Evolutionary conservation across 2,888 invertebrate species (phyloP).

Genomic region (Boloria euphrosyne): DNA sequence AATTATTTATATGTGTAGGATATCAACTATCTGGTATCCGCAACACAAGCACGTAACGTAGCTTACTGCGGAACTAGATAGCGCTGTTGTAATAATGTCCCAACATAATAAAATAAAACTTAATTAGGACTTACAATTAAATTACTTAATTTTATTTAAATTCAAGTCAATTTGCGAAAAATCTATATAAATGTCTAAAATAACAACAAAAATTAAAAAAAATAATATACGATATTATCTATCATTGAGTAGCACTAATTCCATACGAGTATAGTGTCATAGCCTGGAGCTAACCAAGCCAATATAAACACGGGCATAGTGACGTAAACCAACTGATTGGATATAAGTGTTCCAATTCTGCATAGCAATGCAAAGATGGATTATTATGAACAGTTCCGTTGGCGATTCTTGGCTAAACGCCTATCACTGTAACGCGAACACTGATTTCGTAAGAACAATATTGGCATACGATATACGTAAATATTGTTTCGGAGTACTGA

Average conservation of each 20-base stretch:
- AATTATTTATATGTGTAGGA: too few species aligned
- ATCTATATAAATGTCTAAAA: too few species aligned
- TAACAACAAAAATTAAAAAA: too few species aligned
- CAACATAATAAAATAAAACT: too few species aligned
- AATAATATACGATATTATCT: not conserved
- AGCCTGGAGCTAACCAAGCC: constrained; percentile 23
- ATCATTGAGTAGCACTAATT: not conserved
- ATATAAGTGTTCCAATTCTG: constrained; percentile 36
- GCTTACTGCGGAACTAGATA: too few species aligned
- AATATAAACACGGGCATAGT: constrained; percentile 38
- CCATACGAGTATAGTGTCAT: not conserved
- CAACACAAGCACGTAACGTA: too few species aligned
- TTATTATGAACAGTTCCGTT: constrained; percentile 27
- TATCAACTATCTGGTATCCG: too few species aligned
- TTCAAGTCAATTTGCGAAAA: too few species aligned
- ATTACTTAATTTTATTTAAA: too few species aligned
- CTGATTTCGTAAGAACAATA: constrained; percentile 6
- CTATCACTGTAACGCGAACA: constrained; percentile 24
- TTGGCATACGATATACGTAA: not conserved
- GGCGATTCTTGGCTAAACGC: constrained; percentile 29
- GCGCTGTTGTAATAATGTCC: too few species aligned
- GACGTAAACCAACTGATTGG: constrained; percentile 37
- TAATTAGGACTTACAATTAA: too few species aligned
- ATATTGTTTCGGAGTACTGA: not conserved
- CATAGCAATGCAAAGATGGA: constrained; percentile 35